Evolutionary conservation across 2,888 invertebrate species (phyloP), one percentile per base, ranked within the genome.

Genomic region (Macropis europaea): DNA sequence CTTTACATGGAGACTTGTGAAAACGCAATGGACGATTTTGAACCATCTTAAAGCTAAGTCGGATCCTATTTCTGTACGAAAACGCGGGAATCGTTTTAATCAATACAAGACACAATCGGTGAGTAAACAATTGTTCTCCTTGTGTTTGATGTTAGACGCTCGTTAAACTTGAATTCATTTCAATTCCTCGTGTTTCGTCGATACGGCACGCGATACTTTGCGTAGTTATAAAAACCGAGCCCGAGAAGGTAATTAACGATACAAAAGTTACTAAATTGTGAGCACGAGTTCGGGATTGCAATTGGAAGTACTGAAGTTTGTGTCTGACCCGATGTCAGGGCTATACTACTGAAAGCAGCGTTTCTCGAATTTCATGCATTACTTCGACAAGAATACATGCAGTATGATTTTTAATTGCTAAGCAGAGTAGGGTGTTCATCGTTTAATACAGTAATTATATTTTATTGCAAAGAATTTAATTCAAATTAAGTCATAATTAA

Each of bases 21-120:
- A 24, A 69, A 66, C 67, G 57, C 57, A 11, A 26, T 28, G 68
- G 45, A 53, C 53, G 52, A 67, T 32, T 59, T 36, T 34, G 32
- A 56, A 19, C 38, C 3, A 19, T 54, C 66, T 67, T 66, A 38
- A 53, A 42, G 47, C 53, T 68, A 68, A 68, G 30, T 68, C 42
- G 68, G 53, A 34, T 50, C 36, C 54, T 66, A 48, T 43, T 17
- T 22, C 64, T 45, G 63, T 48, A 66, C 32, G 68, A 34, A 52
- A 57, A 67, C 68, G 52, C 45, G 45, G 57, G 19, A 45, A 38
- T 57, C 22, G 36, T 32, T 47, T 38, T 64, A 54, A 45, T 52
- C 62, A 47, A 52, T 69, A 69, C 68, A 69, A 69, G 69, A 69
- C 69, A 69, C 68, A 52, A 52, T 69, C 50, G 69, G 69, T 68